Evolutionary conservation across 2,797 vertebrate genomes (phyloP).

Genomic region (Melopsittacus undulatus): DNA sequence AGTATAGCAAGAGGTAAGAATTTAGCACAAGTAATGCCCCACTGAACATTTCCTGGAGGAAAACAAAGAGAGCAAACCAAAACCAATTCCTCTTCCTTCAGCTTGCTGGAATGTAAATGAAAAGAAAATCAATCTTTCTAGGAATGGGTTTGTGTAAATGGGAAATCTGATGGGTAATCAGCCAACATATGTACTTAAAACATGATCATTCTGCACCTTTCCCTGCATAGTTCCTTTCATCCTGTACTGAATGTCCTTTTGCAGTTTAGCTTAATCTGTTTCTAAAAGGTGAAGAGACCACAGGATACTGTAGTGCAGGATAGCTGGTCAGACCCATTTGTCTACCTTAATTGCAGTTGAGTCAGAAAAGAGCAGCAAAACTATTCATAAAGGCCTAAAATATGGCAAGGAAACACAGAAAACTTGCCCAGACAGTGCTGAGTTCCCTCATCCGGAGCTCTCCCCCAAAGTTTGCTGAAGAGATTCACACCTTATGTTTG

Average conservation of each 20-base stretch:
- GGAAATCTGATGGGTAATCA: not conserved
- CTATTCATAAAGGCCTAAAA: not conserved
- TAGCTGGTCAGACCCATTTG: not conserved
- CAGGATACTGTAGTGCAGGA: not conserved
- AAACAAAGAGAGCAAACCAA: not conserved
- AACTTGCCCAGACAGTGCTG: not conserved
- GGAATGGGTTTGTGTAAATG: not conserved
- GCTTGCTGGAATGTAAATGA: not conserved
- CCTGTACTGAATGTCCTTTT: not conserved
- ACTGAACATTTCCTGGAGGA: not conserved
- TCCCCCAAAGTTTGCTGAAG: not conserved
- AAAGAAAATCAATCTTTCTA: not conserved
- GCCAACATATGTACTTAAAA: not conserved
- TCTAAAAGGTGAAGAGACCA: not conserved
- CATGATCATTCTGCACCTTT: not conserved
- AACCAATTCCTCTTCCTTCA: not conserved
- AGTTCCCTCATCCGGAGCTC: not conserved
- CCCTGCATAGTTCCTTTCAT: not conserved
- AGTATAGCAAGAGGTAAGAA: not conserved
- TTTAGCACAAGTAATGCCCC: not conserved
- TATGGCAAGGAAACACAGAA: not conserved
- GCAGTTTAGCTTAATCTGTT: not conserved
- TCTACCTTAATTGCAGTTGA: not conserved
- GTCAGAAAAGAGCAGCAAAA: not conserved
- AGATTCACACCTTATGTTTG: not conserved